phyloP scores from a whole-genome alignment of 2,797 vertebrate species.

The Perodicticus potto region DNA sequence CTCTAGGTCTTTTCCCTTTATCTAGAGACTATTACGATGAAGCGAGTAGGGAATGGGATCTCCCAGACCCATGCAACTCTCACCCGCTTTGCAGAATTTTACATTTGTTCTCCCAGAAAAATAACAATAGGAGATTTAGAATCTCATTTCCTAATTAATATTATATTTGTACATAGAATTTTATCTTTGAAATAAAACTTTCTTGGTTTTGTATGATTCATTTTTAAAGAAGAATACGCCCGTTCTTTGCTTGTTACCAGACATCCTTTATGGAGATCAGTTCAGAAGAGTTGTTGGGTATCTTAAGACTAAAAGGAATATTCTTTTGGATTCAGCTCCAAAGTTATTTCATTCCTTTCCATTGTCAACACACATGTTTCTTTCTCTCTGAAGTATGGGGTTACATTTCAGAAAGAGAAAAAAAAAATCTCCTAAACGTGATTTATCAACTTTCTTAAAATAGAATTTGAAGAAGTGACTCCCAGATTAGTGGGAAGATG shows the following conservation, averaged over 20 bases:
- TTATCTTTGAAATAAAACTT: constrained; percentile 82
- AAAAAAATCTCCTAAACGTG: constrained; percentile 78
- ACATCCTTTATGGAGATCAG: constrained; percentile 46
- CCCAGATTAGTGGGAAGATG: constrained; percentile 86
- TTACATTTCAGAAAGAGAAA: constrained; percentile 78
- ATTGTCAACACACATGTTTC: constrained; percentile 71
- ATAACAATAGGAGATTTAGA: constrained; percentile 82
- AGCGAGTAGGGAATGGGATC: constrained; percentile 44
- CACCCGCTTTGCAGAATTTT: constrained; percentile 77
- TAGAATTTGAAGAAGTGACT: constrained; percentile 86
- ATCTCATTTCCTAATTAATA: constrained; percentile 84
- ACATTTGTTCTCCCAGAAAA: constrained; percentile 83
- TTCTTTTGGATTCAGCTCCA: constrained; percentile 39
- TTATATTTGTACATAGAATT: constrained; percentile 83
- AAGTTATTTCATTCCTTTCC: constrained; percentile 73
- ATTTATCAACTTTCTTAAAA: constrained; percentile 87
- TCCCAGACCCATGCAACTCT: constrained; percentile 52
- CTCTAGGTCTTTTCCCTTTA: constrained; percentile 62
- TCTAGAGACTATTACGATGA: constrained; percentile 58
- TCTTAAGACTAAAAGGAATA: constrained; percentile 81
- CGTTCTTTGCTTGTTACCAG: constrained; percentile 50
- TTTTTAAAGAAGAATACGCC: constrained; percentile 80
- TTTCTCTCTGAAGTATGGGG: constrained; percentile 76
- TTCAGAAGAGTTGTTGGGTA: constrained; percentile 66
- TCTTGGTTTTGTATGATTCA: constrained; percentile 72